Percentiles rank a stretch among this genome's conserved stretches.
These are phyloP conservation scores for Oegoconia quadripuncta DNA, from an alignment of 2,888 invertebrate genomes.

Conservation along the genomic window DNA sequence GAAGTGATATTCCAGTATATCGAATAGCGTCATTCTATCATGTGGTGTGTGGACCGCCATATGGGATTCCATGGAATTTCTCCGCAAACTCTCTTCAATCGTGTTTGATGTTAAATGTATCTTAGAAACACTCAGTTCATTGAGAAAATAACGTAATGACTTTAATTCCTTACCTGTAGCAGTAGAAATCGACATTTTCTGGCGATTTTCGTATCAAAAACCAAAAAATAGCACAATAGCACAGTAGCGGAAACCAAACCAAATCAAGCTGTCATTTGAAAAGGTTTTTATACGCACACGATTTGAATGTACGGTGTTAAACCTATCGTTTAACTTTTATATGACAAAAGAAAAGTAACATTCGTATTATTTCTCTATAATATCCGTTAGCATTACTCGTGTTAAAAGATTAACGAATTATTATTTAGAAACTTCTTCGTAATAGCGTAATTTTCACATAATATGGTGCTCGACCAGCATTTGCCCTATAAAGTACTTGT, in stretches of 20 bases:
- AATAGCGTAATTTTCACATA: no score
- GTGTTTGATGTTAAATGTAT: constrained; percentile 56
- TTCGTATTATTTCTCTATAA: constrained; percentile 3
- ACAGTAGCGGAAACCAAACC: constrained; percentile 79
- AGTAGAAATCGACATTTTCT: constrained; percentile 74
- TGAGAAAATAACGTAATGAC: constrained; percentile 31
- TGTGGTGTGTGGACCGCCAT: constrained; percentile 78
- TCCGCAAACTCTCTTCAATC: constrained; percentile 68
- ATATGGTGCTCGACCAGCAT: no score
- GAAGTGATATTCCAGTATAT: constrained; percentile 43
- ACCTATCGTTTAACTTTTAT: no score
- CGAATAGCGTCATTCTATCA: constrained; percentile 73
- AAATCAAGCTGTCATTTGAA: constrained; percentile 77
- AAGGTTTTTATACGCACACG: constrained; percentile 59
- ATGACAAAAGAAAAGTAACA: constrained; percentile 19
- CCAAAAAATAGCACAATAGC: constrained; percentile 76
- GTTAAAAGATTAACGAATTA: no score
- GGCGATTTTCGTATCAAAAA: constrained; percentile 61
- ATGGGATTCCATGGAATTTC: constrained; percentile 78
- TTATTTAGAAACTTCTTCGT: no score
- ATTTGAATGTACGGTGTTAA: no score
- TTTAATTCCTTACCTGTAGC: constrained; percentile 66
- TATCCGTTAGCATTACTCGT: neutral
- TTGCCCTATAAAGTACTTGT: constrained; percentile 48
- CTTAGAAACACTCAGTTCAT: constrained; percentile 27